Evolutionary conservation across 2,888 invertebrate genomes (phyloP).

Genomic region (Epinotia bilunana): DNA sequence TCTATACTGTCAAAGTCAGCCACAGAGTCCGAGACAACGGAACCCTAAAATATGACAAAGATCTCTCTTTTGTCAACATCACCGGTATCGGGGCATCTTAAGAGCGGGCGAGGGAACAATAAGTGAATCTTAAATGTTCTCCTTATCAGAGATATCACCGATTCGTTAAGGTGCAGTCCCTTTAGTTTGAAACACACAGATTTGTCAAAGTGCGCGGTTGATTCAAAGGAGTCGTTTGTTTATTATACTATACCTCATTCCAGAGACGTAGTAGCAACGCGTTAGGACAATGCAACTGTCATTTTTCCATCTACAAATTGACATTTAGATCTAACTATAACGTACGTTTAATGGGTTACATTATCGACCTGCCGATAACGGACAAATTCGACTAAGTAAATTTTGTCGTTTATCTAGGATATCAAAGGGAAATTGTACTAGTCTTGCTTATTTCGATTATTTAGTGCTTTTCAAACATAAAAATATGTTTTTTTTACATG

Average conservation of each 20-base stretch:
- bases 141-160: constrained; percentile 72
- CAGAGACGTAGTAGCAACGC: too few relatives aligned
- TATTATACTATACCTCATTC: background rate
- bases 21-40: constrained; percentile 46
- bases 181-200: background rate
- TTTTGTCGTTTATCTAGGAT: too few relatives aligned
- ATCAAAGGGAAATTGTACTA: too few relatives aligned
- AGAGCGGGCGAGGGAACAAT: constrained; percentile 77
- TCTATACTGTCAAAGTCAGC: background rate
- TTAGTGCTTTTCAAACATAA: too few relatives aligned
- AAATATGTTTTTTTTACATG: too few relatives aligned
- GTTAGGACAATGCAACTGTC: too few relatives aligned
- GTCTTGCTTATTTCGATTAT: too few relatives aligned
- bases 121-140: constrained; percentile 80
- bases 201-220: constrained; percentile 40
- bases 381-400: too few relatives aligned
- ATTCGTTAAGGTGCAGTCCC: constrained; percentile 56
- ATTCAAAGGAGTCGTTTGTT: constrained; percentile 31
- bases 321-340: too few relatives aligned
- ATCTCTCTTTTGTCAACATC: constrained; percentile 81
- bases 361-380: too few relatives aligned
- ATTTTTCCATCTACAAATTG: too few relatives aligned
- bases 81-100: constrained; percentile 77
- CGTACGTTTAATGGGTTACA: too few relatives aligned
- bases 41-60: constrained; percentile 73